Conservation (phyloP, 2,113 vertebrate genomes). For the Nettapus auritus region DNA sequence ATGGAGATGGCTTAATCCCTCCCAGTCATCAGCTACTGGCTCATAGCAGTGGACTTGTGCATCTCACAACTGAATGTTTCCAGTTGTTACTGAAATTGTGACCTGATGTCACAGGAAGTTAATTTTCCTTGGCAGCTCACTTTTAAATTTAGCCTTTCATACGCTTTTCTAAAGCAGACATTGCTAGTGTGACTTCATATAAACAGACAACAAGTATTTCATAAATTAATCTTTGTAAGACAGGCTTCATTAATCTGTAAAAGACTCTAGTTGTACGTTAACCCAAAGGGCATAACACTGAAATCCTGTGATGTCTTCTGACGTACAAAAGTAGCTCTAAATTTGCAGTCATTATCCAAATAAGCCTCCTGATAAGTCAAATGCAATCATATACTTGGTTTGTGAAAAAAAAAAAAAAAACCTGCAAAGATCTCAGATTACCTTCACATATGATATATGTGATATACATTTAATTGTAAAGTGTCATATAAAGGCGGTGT, state of each 20-base stretch:
- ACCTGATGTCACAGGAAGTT: conserved; percentile 24
- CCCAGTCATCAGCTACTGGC: accelerated
- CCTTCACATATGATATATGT: neutral
- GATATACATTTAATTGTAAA: neutral
- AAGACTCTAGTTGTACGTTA: conserved; percentile 63
- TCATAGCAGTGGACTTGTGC: neutral
- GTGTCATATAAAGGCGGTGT: neutral
- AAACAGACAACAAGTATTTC: conserved; percentile 69
- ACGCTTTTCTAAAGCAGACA: neutral
- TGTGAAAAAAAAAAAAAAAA: neutral
- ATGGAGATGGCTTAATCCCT: neutral
- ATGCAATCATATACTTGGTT: conserved; percentile 59
- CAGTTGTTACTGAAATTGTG: neutral
- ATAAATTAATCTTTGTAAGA: conserved; percentile 76
- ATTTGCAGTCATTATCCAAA: conserved; percentile 84
- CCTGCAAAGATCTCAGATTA: neutral
- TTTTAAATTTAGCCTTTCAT: neutral
- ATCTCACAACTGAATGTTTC: neutral
- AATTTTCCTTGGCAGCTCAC: conserved; percentile 24
- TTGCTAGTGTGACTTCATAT: conserved; percentile 52
- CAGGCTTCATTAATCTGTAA: conserved; percentile 82
- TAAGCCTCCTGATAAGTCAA: conserved; percentile 74
- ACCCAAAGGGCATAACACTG: conserved; percentile 83
- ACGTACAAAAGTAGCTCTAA: conserved; percentile 79
- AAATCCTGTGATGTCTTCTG: conserved; percentile 77